These are phyloP conservation scores for Pheosia gnoma DNA, from an alignment of 2,888 invertebrate species.

Conservation along the genomic window DNA sequence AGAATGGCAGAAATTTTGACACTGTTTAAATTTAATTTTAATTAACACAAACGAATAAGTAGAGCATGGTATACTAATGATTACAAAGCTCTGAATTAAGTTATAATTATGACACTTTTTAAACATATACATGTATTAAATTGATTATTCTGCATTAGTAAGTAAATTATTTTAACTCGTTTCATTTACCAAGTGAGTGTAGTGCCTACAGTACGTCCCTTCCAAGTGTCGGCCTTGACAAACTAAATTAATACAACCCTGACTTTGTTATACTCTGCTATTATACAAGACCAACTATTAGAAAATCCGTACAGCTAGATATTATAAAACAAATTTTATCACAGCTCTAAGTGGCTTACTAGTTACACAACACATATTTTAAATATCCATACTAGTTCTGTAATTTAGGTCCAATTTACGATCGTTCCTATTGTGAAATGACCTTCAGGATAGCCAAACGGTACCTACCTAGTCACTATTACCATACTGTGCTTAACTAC, in stretches of 20 bases:
- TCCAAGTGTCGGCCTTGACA: conserved; percentile 27
- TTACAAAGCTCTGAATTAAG: too few relatives aligned
- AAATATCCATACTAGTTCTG: not conserved
- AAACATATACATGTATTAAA: too few relatives aligned
- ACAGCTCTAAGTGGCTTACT: not conserved
- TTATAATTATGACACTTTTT: too few relatives aligned
- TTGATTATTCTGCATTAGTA: too few relatives aligned
- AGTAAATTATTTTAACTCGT: too few relatives aligned
- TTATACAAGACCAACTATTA: conserved; percentile 23
- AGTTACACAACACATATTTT: conserved; percentile 7
- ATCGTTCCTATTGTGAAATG: conserved; percentile 2
- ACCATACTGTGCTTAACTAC: not conserved
- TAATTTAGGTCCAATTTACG: conserved; percentile 1
- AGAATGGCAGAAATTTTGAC: conserved; percentile 1
- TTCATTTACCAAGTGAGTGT: too few relatives aligned
- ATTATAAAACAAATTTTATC: not conserved
- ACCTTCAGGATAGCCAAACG: not conserved
- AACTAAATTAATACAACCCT: conserved; percentile 40
- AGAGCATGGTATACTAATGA: too few relatives aligned
- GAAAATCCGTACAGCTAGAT: conserved; percentile 16
- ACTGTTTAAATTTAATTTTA: not conserved
- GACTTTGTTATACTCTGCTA: conserved; percentile 39
- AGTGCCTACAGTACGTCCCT: conserved; percentile 13
- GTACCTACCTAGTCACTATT: not conserved
- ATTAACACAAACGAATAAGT: not conserved